These are phyloP conservation scores for Botrylloides violaceus DNA, from an alignment of 23 tunicate genomes.

Conservation along the genomic window DNA sequence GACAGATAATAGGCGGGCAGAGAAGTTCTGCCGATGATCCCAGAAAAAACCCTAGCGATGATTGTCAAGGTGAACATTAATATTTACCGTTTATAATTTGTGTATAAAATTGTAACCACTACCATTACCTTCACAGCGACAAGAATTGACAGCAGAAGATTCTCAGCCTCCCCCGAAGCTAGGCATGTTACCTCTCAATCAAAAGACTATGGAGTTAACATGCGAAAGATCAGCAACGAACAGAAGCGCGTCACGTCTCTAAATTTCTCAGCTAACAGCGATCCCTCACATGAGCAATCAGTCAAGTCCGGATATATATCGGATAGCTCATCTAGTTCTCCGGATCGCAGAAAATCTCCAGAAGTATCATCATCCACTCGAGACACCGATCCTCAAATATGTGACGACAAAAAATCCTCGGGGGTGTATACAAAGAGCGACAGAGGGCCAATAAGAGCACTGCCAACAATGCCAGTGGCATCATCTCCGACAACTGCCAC, in stretches of 20 bases:
- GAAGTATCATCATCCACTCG: conserved; percentile 18
- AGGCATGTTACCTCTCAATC: background rate
- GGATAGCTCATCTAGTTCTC: conserved; percentile 16
- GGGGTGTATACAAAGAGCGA: conserved; percentile 16
- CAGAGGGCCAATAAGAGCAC: background rate
- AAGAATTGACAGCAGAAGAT: background rate
- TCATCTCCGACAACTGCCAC: conserved; percentile 17
- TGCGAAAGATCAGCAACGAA: conserved; percentile 4
- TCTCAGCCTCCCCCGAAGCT: background rate
- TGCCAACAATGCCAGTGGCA: background rate
- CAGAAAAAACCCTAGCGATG: background rate
- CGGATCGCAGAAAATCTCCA: conserved; percentile 10
- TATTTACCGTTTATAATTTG: too few species aligned
- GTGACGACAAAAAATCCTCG: conserved; percentile 7
- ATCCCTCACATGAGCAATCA: conserved; percentile 12
- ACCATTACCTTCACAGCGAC: too few species aligned
- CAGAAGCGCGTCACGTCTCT: background rate
- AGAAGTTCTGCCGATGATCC: background rate
- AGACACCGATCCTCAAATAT: conserved; percentile 20
- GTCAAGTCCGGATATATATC: conserved; percentile 12
- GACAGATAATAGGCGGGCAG: conserved; percentile 28
- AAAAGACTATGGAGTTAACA: background rate
- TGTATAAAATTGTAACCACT: too few species aligned
- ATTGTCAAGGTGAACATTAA: background rate
- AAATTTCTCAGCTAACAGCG: background rate